Base-by-base conservation (phyloP, 2,888 invertebrate species). In the Rhyacophila evoluta region DNA sequence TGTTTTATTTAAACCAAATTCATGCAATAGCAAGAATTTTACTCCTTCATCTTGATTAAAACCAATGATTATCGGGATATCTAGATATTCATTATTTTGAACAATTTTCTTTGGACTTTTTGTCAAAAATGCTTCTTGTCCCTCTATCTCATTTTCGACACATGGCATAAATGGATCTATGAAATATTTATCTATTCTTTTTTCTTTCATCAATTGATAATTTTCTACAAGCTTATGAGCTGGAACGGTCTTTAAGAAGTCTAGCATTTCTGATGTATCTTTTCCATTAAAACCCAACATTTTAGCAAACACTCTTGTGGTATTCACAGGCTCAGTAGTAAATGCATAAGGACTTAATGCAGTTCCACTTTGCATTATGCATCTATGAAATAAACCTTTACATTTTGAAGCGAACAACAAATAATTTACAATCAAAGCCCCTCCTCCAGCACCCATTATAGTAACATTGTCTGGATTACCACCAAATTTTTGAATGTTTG, bases 401-500 rank as follows among this genome's bases (percentile, higher is more conserved):
- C 67, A 41, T 38, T 12, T 15, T 28, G 36, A 27, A 2, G 77
- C 39, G 11, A 72, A 33, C 39, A 77, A 41, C 27, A 69, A 41
- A 33, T 77, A 77, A 8, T 72, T 39, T 10, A 77, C 41, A 6
- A 41, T 55, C 1, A 67, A 41, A 25, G 72, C 15, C 1, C 77
- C 77, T 15, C 69, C 77, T n/a, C 77, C 69, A 8, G 15, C 25
- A 36, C 77, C 77, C 27, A 77, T 72, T 4, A 77, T 25, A 1
- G 77, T 77, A 12, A 77, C 37, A 33, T 77, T 77, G 27, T 77
- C 67, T 4, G 77, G 77, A 67, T 77, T 67, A 11, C 77, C 77
- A 12, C 69, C 38, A 37, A 77, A 77, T 11, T 36, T 39, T 11
- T 19, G 6, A n/a, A 77, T 77, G 67, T 77, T 77, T 41, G n/a